Percentiles rank a stretch among this genome's conserved stretches.
Conservation (phyloP, 1,140 invertebrate species). For the Papilio polyxenes region DNA sequence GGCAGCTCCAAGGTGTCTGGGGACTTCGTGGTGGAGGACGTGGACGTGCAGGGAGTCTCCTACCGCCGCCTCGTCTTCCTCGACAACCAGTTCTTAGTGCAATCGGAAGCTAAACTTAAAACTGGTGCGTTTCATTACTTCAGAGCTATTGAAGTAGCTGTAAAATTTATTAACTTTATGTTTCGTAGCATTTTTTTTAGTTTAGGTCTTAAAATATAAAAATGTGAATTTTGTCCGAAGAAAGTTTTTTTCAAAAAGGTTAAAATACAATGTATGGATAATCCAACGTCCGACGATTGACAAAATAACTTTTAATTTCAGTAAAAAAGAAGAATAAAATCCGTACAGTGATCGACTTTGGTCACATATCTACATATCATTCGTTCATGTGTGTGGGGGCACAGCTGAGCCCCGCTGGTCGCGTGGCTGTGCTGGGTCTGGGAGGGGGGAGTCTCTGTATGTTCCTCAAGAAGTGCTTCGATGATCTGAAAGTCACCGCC, state of each 20-base stretch:
- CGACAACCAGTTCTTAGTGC: conserved; percentile 91
- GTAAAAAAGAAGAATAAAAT: conserved; percentile 83
- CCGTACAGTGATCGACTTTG: conserved; percentile 84
- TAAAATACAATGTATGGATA: no score
- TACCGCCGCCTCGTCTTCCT: conserved; percentile 92
- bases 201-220: no score
- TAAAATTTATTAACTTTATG: no score
- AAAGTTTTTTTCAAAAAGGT: no score
- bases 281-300: no score
- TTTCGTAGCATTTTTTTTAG: no score
- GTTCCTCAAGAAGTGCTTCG: conserved; percentile 89
- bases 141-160: conserved; percentile 18
- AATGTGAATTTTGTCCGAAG: no score
- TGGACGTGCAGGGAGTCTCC: conserved; percentile 83
- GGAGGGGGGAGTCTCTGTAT: conserved; percentile 93
- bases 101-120: conserved; percentile 93
- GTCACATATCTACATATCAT: conserved; percentile 90
- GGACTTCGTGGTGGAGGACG: conserved; percentile 94
- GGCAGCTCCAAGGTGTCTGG: conserved; percentile 91
- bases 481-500: conserved; percentile 82
- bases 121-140: conserved; percentile 77
- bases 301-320: conserved; percentile 60
- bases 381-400: conserved; percentile 89
- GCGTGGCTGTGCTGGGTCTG: conserved; percentile 89
- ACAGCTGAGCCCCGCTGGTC: conserved; percentile 72